Evolutionary conservation across 2,888 invertebrate species (phyloP).

Genomic region (Pyrrhia umbra): DNA sequence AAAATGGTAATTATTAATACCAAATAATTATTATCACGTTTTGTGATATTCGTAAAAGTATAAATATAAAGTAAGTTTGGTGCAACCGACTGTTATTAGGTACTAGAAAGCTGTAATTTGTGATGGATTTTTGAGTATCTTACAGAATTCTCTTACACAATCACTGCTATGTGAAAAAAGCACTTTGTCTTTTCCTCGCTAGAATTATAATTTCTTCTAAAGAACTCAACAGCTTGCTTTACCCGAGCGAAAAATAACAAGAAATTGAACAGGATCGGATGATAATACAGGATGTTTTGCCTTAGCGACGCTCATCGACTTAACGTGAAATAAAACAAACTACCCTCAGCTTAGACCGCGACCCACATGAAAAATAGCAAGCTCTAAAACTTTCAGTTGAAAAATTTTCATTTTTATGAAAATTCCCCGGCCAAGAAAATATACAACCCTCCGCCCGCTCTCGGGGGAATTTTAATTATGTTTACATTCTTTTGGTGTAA

Average conservation of each 20-base stretch:
- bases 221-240: background rate
- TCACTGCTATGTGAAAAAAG: background rate
- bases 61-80: too few species aligned
- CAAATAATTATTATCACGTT: too few species aligned
- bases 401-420: conserved; percentile 57
- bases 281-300: conserved; percentile 30
- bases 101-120: too few species aligned
- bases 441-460: conserved; percentile 52
- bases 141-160: too few species aligned
- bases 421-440: conserved; percentile 55
- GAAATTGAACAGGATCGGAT: conserved; percentile 2
- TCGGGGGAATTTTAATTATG: conserved; percentile 81
- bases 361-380: conserved; percentile 43
- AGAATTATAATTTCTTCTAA: background rate
- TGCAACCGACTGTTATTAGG: too few species aligned
- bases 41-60: too few species aligned
- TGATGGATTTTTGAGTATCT: too few species aligned
- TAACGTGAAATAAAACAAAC: conserved; percentile 49
- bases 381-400: conserved; percentile 39
- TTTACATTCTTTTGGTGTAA: conserved; percentile 76
- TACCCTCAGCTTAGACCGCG: conserved; percentile 24
- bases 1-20: too few species aligned
- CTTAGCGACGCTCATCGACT: conserved; percentile 46
- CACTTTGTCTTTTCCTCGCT: background rate
- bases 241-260: background rate